These are phyloP conservation scores for Folsomia candida DNA, from an alignment of 2,888 invertebrate genomes.

Conservation along the genomic window DNA sequence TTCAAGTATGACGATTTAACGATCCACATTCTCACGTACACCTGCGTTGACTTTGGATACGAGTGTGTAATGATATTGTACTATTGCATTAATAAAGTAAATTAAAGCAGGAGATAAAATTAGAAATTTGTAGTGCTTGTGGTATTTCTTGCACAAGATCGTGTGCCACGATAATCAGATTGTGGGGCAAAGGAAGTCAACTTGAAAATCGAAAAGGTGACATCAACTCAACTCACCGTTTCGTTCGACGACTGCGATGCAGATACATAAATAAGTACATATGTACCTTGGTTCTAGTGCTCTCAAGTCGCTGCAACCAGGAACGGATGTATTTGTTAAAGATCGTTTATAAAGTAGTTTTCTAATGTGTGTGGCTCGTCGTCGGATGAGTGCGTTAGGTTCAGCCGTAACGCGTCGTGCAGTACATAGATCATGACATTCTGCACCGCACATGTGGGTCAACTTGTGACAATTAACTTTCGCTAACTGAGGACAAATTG, in stretches of 20 bases:
- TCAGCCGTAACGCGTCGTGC: constrained; percentile 2
- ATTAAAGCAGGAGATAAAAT: constrained; percentile 4
- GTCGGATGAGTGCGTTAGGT: background rate
- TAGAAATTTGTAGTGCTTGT: background rate
- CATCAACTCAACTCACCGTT: background rate
- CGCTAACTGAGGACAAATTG: constrained; percentile 26
- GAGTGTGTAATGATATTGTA: background rate
- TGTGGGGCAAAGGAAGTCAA: constrained; percentile 4
- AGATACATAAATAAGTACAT: too few species aligned
- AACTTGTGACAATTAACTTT: constrained; percentile 29
- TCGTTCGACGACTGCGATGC: too few species aligned
- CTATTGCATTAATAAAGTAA: background rate
- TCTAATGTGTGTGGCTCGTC: background rate
- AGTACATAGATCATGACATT: background rate
- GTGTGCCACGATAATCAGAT: constrained; percentile 7
- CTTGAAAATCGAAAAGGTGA: constrained; percentile 5
- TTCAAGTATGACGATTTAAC: background rate
- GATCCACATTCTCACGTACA: too few species aligned
- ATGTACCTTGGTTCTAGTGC: too few species aligned
- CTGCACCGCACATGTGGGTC: constrained; percentile 23
- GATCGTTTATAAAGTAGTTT: background rate
- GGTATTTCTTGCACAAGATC: background rate
- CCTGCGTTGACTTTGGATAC: too few species aligned
- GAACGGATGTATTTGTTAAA: background rate
- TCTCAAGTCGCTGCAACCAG: too few species aligned